These are phyloP conservation scores for Sceloporus undulatus DNA, from an alignment of 2,113 vertebrate genomes.

Conservation along the genomic window DNA sequence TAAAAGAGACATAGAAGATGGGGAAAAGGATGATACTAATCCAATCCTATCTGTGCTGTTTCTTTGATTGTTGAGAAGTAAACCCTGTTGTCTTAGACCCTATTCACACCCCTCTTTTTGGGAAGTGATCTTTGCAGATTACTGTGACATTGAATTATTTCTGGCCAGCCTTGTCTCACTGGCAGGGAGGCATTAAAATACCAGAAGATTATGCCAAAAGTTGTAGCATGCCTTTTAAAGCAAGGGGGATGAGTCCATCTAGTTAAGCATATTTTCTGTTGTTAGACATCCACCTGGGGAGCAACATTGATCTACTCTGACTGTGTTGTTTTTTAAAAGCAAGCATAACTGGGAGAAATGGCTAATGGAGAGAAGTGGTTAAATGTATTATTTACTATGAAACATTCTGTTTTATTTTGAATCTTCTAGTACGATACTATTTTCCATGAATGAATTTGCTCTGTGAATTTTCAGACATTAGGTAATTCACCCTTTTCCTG, in stretches of 20 bases:
- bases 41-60: background rate
- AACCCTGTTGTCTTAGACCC: background rate
- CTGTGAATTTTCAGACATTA: slow-evolving; percentile 71
- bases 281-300: slow-evolving; percentile 9
- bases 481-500: slow-evolving; percentile 70
- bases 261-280: background rate
- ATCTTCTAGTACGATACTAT: slow-evolving; percentile 48
- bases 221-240: slow-evolving; percentile 6
- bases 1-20: background rate
- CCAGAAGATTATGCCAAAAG: background rate
- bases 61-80: background rate
- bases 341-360: background rate
- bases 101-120: background rate
- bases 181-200: background rate
- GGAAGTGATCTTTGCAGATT: background rate
- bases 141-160: background rate
- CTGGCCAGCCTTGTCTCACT: background rate
- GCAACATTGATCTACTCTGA: background rate
- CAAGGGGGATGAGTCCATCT: background rate
- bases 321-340: background rate
- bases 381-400: slow-evolving; percentile 31
- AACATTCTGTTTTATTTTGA: slow-evolving; percentile 37
- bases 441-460: slow-evolving; percentile 62
- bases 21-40: background rate
- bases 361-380: slow-evolving; percentile 1